Base-by-base conservation (phyloP, 2,113 vertebrate species). In the Cinclus mexicanus region DNA sequence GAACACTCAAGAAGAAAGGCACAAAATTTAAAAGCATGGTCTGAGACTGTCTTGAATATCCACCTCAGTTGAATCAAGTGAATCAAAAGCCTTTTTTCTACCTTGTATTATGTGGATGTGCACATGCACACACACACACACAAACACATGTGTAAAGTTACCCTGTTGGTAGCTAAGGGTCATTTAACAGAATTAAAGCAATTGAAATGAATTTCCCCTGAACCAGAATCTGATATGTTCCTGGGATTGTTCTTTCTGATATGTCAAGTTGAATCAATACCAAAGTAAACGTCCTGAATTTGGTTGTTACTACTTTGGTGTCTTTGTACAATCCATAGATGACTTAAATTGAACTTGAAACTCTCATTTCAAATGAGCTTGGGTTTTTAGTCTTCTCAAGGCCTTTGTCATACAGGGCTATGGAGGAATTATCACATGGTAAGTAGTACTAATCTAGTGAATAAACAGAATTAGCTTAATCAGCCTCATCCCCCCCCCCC, bases 221-320 rank as follows among this genome's bases (percentile, higher is more conserved):
- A 93, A 90, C 60, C 42, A 60, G 64, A 94, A 97, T 65, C 64
- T 85, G 68, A 71, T 80, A 42, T 3, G 11, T 83, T 86, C 68
- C 77, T 96, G 63, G 87, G 78, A 94, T 93, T 47, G 47, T 82
- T 91, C 37, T 82, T 96, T 94, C 57, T 95, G 84, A 69, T 95
- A 87, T 41, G 31, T 95, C 91, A 89, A 44, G 13, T 46, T 80
- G 49, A 79, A 95, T 92, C 84, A 93, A 70, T 76, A 87, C 79
- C 55, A 83, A 95, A 96, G 61, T 52, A 82, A 91, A 71, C 60
- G 79, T 95, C 53, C 52, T 89, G 25, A 11, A 5, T 93, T 88
- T 89, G 83, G n/a, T 80, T 7, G 9, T 80, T 90, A 67, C 57
- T 81, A 28, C 29, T 89, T 50, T 55, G 23, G 33, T 96, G 63